Evolutionary conservation across 2,888 invertebrate genomes (phyloP).

Genomic region (Blastobasis lacticolella): DNA sequence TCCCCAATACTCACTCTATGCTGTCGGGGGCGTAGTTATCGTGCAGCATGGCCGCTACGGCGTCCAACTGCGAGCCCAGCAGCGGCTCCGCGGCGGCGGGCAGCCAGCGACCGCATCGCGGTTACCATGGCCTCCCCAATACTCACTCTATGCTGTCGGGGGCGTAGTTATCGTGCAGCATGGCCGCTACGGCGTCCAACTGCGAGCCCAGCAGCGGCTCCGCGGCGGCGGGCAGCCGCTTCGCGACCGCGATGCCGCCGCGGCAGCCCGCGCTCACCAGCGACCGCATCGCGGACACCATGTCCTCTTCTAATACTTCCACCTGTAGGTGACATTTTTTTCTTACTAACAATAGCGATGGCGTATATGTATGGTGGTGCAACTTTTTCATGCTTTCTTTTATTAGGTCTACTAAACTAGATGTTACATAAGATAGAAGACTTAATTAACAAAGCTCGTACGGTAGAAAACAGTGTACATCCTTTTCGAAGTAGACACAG

Average conservation of each 20-base stretch:
- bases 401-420: too few relatives aligned
- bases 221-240: conserved; percentile 35
- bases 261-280: conserved; percentile 59
- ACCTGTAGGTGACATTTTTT: conserved; percentile 31
- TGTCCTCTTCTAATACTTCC: conserved; percentile 47
- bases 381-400: too few relatives aligned
- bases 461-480: too few relatives aligned
- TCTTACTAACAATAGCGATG: too few relatives aligned
- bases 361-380: too few relatives aligned
- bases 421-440: too few relatives aligned
- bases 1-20: too few relatives aligned
- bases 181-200: conserved; percentile 29
- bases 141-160: background rate
- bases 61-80: conserved; percentile 37
- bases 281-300: conserved; percentile 46
- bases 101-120: conserved; percentile 44
- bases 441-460: too few relatives aligned
- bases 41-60: conserved; percentile 28
- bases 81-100: conserved; percentile 37
- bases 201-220: conserved; percentile 41
- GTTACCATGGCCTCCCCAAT: too few relatives aligned
- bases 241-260: conserved; percentile 41
- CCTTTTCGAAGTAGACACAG: too few relatives aligned
- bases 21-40: conserved; percentile 18
- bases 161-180: conserved; percentile 26